phyloP scores from a whole-genome alignment of 1,140 invertebrate species.

The Philopotamus ludificatus region DNA sequence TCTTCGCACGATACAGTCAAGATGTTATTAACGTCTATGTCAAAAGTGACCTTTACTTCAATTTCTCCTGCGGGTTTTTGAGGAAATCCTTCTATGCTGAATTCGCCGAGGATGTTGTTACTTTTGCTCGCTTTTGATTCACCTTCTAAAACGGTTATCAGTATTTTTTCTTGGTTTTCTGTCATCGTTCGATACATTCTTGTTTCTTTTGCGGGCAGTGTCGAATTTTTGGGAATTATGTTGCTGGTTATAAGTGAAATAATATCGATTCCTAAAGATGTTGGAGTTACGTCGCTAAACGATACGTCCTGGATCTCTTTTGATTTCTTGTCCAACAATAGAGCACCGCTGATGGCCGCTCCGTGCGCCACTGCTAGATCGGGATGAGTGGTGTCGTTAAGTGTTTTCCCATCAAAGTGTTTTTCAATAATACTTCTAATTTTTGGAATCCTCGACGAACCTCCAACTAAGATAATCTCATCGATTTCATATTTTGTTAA shows the following conservation, averaged over 20 bases:
- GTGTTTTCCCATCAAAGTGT: constrained; percentile 63
- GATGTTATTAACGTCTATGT: constrained; percentile 67
- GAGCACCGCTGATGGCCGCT: constrained; percentile 66
- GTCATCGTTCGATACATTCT: constrained; percentile 66
- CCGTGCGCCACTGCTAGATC: constrained; percentile 68
- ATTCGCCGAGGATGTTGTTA: constrained; percentile 76
- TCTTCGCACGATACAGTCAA: constrained; percentile 63
- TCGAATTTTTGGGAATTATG: constrained; percentile 63
- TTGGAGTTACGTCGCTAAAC: constrained; percentile 67
- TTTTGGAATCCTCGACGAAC: constrained; percentile 72
- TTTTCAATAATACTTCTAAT: constrained; percentile 63
- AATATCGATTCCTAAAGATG: constrained; percentile 67
- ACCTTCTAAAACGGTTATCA: constrained; percentile 75
- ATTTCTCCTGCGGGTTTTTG: constrained; percentile 59
- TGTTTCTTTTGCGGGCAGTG: constrained; percentile 64
- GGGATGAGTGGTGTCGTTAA: constrained; percentile 68
- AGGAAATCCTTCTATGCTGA: constrained; percentile 60
- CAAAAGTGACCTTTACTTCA: constrained; percentile 67
- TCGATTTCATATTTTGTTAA: constrained; percentile 67
- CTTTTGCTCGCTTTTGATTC: constrained; percentile 81
- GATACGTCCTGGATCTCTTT: constrained; percentile 66
- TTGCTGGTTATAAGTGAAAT: constrained; percentile 67
- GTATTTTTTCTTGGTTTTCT: constrained; percentile 71
- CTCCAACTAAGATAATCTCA: constrained; percentile 78
- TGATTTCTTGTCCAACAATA: constrained; percentile 61